Evolutionary conservation across 2,888 invertebrate genomes (phyloP).

Genomic region (Dyspetes luteomarginatus): DNA sequence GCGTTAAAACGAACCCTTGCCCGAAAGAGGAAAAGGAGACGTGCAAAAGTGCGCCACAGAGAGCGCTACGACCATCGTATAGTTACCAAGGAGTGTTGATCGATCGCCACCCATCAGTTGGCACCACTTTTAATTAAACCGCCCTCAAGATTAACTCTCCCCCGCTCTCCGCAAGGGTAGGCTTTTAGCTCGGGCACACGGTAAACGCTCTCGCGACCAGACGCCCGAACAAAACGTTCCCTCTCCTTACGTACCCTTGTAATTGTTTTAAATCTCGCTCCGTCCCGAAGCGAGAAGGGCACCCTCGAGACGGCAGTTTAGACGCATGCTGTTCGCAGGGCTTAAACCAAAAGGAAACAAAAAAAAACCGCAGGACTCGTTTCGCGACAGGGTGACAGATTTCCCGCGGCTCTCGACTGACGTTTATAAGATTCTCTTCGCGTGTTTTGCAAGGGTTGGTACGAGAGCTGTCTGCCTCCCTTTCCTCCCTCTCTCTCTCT

Average conservation of each 20-base stretch:
- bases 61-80: constrained; percentile 67
- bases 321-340: constrained; percentile 53
- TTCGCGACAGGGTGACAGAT: constrained; percentile 80
- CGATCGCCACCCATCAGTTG: constrained; percentile 83
- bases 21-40: constrained; percentile 36
- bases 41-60: constrained; percentile 64
- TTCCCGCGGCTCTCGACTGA: constrained; percentile 76
- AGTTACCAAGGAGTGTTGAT: constrained; percentile 80
- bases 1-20: neutral
- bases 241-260: constrained; percentile 74
- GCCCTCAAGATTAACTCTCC: constrained; percentile 83
- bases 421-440: constrained; percentile 77
- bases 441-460: constrained; percentile 66
- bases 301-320: constrained; percentile 71
- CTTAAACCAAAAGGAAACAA: constrained; percentile 45
- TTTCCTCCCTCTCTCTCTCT: neutral
- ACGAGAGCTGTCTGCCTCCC: constrained; percentile 24
- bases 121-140: constrained; percentile 84
- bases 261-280: constrained; percentile 83
- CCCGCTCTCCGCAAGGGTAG: constrained; percentile 63
- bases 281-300: constrained; percentile 67
- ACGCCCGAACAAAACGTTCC: constrained; percentile 39
- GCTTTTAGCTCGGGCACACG: constrained; percentile 30
- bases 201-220: constrained; percentile 45
- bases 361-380: constrained; percentile 79